phyloP scores from a whole-genome alignment of 2,797 vertebrate species.

The Neosilurus mollespiculum region DNA sequence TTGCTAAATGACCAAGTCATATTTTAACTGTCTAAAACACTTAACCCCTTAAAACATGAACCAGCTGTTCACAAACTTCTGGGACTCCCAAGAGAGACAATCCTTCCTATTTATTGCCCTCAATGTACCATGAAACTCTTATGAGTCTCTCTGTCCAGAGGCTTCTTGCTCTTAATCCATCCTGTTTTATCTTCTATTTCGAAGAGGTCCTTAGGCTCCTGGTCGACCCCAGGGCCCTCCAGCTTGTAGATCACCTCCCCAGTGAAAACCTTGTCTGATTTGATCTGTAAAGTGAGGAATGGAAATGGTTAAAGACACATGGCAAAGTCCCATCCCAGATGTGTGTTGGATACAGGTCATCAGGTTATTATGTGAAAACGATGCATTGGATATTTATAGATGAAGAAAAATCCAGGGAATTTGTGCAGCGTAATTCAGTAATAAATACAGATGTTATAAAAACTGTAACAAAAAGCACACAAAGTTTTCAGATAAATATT shows the following conservation, averaged over 20 bases:
- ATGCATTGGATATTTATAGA: neutral
- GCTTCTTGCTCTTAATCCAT: conserved; percentile 84
- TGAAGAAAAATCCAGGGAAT: neutral
- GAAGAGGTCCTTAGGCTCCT: conserved; percentile 89
- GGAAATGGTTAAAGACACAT: conserved; percentile 19
- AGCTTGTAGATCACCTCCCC: conserved; percentile 93
- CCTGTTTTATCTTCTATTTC: conserved; percentile 91
- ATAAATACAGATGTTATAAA: neutral
- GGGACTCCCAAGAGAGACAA: neutral
- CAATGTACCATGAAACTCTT: conserved; percentile 83
- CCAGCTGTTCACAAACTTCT: conserved; percentile 23
- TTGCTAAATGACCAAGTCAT: neutral
- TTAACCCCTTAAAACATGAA: conserved; percentile 14
- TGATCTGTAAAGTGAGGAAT: conserved; percentile 76
- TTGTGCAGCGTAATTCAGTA: neutral
- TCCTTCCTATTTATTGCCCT: conserved; percentile 16
- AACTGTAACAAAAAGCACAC: neutral
- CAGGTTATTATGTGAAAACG: neutral
- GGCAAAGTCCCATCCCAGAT: conserved; percentile 6
- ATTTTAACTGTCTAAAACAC: conserved; percentile 17
- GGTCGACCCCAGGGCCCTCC: conserved; percentile 91
- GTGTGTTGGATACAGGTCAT: conserved; percentile 7
- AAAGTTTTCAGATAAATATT: neutral
- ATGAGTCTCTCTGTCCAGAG: conserved; percentile 89
- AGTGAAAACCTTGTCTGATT: conserved; percentile 89